Base-by-base conservation (phyloP, 92 coral and sea anemone genomes). In the Muricea muricata region DNA sequence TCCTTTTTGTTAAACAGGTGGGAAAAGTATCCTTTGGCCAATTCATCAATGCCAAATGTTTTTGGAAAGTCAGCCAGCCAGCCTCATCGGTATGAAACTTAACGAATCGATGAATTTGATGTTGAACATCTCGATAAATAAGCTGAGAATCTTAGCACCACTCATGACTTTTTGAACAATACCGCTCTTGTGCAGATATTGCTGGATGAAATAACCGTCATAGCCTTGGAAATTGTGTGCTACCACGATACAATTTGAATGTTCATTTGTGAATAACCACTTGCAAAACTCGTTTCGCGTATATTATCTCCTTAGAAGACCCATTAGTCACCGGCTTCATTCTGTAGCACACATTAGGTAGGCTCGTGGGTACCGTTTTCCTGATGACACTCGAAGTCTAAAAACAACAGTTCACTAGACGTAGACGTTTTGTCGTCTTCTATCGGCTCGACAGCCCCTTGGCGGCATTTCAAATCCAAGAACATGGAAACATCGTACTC, bases 1-100 rank as follows among this genome's bases (percentile, higher is more conserved):
- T 29, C 37, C 2, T 42, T 33, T 67, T 20, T 65, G 65, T 34
- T 48, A 4, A n/a, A 37, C 47, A 60, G 25, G 31, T 41, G 17
- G 33, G 60, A 74, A 52, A 87, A 11, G 73, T 54, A 18, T 73
- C 79, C 34, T 74, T 54, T 25, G 60, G 87, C 21, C 87, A 70
- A 41, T 82, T 87, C 23, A 32, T 52, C 29, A 77, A 83, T 17
- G 78, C 58, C 7, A 66, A 78, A 8, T 66, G 26, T 24, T 75
- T 50, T 37, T 37, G 42, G 42, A 37, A 37, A 37, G 9, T 37
- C 42, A 37, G 42, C 42, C n/a, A n/a, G n/a, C n/a, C 5, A 37
- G 42, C 25, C 65, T 48, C 35, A 83, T 24, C 61, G 13, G 57
- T 11, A 60, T 72, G 47, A 87, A 40, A 45, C 20, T 37, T 4